Conservation (phyloP, 2,113 vertebrate species). For the Ammodytes marinus region DNA sequence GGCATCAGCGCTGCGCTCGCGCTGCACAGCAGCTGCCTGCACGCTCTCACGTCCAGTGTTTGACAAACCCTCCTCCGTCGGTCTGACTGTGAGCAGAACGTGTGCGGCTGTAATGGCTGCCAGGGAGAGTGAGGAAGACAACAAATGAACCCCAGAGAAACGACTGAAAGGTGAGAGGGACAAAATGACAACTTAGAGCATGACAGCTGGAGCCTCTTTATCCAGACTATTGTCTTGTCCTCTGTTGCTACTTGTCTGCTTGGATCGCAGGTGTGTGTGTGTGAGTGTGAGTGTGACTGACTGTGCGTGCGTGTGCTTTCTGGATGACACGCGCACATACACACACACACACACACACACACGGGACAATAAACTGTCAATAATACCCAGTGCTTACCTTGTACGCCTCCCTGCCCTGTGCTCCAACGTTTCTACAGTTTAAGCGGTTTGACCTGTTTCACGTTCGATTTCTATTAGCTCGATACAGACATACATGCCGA, state of each 20-base stretch:
- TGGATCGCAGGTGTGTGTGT: constrained; percentile 57
- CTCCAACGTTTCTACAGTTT: fast-evolving
- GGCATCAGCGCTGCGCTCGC: constrained; percentile 21
- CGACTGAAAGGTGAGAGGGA: constrained; percentile 62
- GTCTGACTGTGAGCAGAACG: constrained; percentile 59
- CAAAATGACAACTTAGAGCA: neutral
- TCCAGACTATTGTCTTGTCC: constrained; percentile 29
- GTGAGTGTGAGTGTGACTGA: constrained; percentile 16
- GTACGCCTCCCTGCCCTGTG: constrained; percentile 2
- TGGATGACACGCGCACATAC: constrained; percentile 14
- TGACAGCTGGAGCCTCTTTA: neutral
- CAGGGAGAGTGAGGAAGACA: constrained; percentile 74
- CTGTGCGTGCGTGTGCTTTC: neutral
- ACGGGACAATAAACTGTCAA: constrained; percentile 70
- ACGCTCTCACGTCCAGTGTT: constrained; percentile 61
- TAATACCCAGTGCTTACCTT: neutral
- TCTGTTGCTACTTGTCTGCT: constrained; percentile 7
- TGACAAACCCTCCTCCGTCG: constrained; percentile 53
- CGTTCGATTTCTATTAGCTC: neutral
- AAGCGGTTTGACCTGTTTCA: neutral
- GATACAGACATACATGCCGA: neutral
- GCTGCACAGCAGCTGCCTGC: constrained; percentile 59
- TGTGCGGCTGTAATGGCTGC: constrained; percentile 82
- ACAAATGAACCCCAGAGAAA: constrained; percentile 70
- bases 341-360: constrained; percentile 20